Conservation (phyloP, 2,888 invertebrate species). For the Cosmopolites sordidus region DNA sequence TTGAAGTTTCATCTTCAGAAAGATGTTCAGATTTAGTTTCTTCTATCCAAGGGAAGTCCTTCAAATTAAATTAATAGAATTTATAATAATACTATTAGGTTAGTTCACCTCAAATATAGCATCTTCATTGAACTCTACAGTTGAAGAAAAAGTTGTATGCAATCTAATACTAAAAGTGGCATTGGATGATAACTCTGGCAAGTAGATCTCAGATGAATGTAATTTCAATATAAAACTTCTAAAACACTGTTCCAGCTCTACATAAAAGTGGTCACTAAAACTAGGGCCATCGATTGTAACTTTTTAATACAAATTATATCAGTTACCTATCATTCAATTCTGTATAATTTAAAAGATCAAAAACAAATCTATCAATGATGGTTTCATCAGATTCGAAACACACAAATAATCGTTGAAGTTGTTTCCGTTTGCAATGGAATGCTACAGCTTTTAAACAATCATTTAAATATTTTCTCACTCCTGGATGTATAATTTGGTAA, state of each 20-base stretch:
- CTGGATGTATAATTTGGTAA: conserved; percentile 60
- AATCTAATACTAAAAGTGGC: conserved; percentile 59
- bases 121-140: conserved; percentile 53
- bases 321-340: conserved; percentile 28
- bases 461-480: conserved; percentile 60
- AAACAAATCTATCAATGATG: conserved; percentile 50
- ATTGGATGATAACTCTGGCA: conserved; percentile 52
- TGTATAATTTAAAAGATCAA: conserved; percentile 43
- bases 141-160: conserved; percentile 58
- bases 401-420: conserved; percentile 52
- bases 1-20: conserved; percentile 37
- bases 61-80: conserved; percentile 23
- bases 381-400: conserved; percentile 47
- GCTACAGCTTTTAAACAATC: conserved; percentile 52
- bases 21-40: conserved; percentile 4
- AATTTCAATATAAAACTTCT: conserved; percentile 59
- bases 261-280: conserved; percentile 55
- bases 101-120: conserved; percentile 48
- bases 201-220: conserved; percentile 49
- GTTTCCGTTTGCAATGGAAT: conserved; percentile 52
- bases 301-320: neutral
- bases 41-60: conserved; percentile 53
- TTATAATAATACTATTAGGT: neutral
- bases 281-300: neutral
- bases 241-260: conserved; percentile 59